Conservation (phyloP, 2,113 vertebrate species). For the Ifrita kowaldi region DNA sequence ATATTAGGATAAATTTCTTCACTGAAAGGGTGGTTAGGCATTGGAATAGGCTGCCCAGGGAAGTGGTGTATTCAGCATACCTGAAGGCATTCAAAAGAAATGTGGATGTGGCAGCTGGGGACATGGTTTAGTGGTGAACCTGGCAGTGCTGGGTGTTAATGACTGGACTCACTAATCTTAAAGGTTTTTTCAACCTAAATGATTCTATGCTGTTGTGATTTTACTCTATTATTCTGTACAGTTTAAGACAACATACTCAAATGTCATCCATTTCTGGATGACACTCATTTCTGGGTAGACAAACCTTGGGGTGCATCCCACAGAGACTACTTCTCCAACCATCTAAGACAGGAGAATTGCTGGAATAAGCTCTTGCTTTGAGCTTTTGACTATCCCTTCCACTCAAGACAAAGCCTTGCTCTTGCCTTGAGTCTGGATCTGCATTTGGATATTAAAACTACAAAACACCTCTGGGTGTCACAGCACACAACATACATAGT, state of each 20-base stretch:
- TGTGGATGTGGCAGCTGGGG: accelerated
- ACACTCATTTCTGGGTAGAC: not conserved
- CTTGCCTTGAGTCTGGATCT: not conserved
- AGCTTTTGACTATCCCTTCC: not conserved
- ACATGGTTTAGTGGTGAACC: not conserved
- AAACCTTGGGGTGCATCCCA: not conserved
- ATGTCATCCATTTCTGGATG: not conserved
- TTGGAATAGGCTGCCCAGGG: not conserved
- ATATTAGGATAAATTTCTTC: not conserved
- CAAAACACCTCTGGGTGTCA: not conserved
- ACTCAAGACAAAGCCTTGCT: not conserved
- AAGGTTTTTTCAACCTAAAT: not conserved
- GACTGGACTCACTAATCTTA: not conserved
- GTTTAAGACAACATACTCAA: not conserved
- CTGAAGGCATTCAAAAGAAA: not conserved
- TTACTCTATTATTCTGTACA: not conserved
- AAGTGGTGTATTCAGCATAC: not conserved
- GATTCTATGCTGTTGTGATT: not conserved
- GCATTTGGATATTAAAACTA: not conserved
- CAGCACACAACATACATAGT: not conserved
- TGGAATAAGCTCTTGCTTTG: not conserved
- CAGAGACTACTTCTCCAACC: not conserved
- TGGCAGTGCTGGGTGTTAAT: not conserved
- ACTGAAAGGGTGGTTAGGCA: not conserved
- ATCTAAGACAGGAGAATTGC: not conserved